These are phyloP conservation scores for Drosophila formosana DNA, from an alignment of 2,888 invertebrate genomes.

Conservation along the genomic window DNA sequence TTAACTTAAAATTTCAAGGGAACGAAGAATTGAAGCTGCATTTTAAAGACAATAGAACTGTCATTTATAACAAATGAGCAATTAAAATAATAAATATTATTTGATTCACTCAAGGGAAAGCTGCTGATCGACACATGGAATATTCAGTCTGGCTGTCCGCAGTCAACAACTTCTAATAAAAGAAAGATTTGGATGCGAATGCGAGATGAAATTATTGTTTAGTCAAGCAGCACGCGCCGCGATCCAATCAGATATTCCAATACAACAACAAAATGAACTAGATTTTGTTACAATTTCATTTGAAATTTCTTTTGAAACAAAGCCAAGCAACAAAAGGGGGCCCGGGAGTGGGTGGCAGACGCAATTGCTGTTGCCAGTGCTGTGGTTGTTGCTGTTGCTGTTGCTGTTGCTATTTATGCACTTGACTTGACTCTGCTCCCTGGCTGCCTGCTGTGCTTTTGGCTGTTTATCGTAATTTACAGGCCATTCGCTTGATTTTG, in stretches of 20 bases:
- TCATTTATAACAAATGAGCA: too few species aligned
- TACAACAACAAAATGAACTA: constrained; percentile 11
- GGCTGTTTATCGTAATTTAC: constrained; percentile 21
- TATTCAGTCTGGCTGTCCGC: too few species aligned
- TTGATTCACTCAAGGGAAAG: too few species aligned
- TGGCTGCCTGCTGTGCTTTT: constrained; percentile 9
- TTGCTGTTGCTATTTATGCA: constrained; percentile 53
- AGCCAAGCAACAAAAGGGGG: constrained; percentile 9
- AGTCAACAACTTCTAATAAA: background rate
- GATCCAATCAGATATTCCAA: constrained; percentile 31
- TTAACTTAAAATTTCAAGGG: too few species aligned
- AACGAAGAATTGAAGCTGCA: too few species aligned
- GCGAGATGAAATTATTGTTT: constrained; percentile 1
- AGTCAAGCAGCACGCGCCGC: constrained; percentile 38
- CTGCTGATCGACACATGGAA: too few species aligned
- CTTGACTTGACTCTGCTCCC: constrained; percentile 39
- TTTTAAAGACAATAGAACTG: too few species aligned
- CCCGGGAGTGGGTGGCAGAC: background rate
- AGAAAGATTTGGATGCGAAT: background rate
- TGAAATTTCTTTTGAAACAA: constrained; percentile 41
- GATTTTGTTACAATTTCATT: constrained; percentile 34
- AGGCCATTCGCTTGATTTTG: constrained; percentile 25
- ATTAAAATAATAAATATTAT: too few species aligned
- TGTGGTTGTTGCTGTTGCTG: constrained; percentile 5
- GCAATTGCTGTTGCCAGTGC: background rate